Evolutionary conservation across 1,140 invertebrate genomes (phyloP).

Genomic region (Aphelenchoides besseyi): DNA sequence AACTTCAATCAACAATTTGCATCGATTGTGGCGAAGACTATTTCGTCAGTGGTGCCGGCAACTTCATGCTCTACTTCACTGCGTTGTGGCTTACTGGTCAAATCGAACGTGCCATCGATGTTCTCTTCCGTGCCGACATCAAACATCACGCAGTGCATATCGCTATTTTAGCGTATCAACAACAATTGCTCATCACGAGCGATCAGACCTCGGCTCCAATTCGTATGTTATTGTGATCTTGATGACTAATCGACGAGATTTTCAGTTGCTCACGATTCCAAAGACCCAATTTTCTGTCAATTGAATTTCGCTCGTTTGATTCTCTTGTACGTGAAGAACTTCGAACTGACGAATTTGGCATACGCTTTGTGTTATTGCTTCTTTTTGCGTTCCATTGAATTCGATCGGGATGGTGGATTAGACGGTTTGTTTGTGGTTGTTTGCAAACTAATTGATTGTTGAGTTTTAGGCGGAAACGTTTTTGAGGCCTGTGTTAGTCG

Average conservation of each 20-base stretch:
- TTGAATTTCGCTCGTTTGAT: conserved; percentile 58
- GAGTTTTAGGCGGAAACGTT: conserved; percentile 40
- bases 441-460: not conserved
- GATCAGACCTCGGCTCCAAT: conserved; percentile 37
- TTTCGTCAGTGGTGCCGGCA: conserved; percentile 47
- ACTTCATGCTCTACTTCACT: conserved; percentile 49
- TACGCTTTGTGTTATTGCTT: conserved; percentile 56
- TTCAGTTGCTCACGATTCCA: conserved; percentile 51
- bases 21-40: conserved; percentile 57
- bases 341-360: conserved; percentile 50
- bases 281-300: conserved; percentile 39
- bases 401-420: conserved; percentile 25
- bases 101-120: conserved; percentile 52
- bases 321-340: conserved; percentile 56
- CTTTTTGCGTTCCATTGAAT: conserved; percentile 45
- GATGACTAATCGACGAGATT: not conserved
- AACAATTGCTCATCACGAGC: conserved; percentile 32
- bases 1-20: conserved; percentile 51
- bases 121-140: conserved; percentile 34
- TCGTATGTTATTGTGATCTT: conserved; percentile 33
- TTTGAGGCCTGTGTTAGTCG: conserved; percentile 60
- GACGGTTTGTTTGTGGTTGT: not conserved
- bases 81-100: conserved; percentile 58
- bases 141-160: conserved; percentile 50
- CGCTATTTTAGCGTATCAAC: conserved; percentile 46